Percentiles rank a stretch among this genome's conserved stretches.
Evolutionary conservation across 2,113 vertebrate genomes (phyloP).

Genomic region (Cynoglossus semilaevis): DNA sequence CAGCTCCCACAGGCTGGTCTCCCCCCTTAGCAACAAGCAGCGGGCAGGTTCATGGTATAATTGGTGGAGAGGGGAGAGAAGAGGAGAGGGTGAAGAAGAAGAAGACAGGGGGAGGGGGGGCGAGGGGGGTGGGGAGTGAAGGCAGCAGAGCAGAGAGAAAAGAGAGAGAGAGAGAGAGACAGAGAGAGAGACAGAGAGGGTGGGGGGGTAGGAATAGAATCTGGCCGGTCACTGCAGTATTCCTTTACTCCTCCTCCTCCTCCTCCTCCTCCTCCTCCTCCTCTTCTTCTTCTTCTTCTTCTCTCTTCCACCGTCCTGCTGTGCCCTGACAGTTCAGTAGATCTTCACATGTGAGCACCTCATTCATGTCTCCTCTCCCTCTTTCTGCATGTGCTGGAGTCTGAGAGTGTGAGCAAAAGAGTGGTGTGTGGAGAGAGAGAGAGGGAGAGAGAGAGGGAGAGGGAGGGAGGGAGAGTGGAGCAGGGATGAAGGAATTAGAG

Average conservation of each 20-base stretch:
- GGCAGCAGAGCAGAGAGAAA: conserved; percentile 50
- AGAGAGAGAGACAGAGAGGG: conserved; percentile 27
- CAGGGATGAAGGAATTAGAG: conserved; percentile 70
- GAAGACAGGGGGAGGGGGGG: conserved; percentile 34
- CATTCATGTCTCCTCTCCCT: conserved; percentile 53
- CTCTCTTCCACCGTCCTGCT: conserved; percentile 57
- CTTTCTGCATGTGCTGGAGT: conserved; percentile 48
- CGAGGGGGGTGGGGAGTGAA: conserved; percentile 37
- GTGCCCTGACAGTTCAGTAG: conserved; percentile 62
- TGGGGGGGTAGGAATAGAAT: conserved; percentile 37
- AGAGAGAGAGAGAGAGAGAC: conserved; percentile 25
- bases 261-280: conserved; percentile 44
- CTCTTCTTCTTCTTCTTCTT: conserved; percentile 40
- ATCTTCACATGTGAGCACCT: conserved; percentile 68
- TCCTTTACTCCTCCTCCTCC: conserved; percentile 57
- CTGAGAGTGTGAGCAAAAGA: conserved; percentile 43
- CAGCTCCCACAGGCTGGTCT: conserved; percentile 53
- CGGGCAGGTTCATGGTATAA: conserved; percentile 72
- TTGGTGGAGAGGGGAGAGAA: conserved; percentile 52
- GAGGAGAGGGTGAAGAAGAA: conserved; percentile 43
- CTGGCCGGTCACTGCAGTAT: conserved; percentile 66
- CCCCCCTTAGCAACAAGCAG: conserved; percentile 76
- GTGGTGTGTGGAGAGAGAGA: conserved; percentile 33
- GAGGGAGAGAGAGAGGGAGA: conserved; percentile 24
- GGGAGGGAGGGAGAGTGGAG: conserved; percentile 48